Base-by-base conservation (phyloP, 2,888 invertebrate genomes). In the Polymixis flavicincta region DNA sequence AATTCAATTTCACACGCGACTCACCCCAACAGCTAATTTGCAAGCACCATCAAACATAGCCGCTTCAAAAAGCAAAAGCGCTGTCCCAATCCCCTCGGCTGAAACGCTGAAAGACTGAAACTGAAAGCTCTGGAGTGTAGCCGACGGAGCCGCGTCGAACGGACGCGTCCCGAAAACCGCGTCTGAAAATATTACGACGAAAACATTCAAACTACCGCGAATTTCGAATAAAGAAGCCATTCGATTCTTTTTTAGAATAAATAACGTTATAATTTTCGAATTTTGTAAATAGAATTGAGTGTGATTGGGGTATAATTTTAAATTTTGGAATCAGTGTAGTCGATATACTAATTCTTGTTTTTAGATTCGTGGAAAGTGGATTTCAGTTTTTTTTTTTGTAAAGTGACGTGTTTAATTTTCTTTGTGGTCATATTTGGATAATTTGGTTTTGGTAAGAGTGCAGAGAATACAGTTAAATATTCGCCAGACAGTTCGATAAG, bases 81-180 rank as follows among this genome's bases (percentile, higher is more conserved):
- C 65, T 71, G 48, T 80, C n/a, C n/a, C n/a, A n/a, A 78, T 72
- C 86, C 80, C 86, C 60, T 54, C 54, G 42, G 5, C 48, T 54
- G 73, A 71, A 80, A 67, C 63, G 63, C 55, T 78, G 76, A 65
- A 70, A 55, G 14, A n/a, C 86, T 89, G 88, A 90, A 90, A 85
- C 89, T 89, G 87, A 88, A 89, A 89, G 90, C 90, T 88, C 86
- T 83, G 84, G 84, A 90, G 92, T 92, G 82, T 80, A 78, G 70
- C 74, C 86, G 87, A 82, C 75, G 88, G 75, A 75, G 86, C 85
- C 91, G 88, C 83, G 86, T 74, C 84, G 87, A n/a, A 75, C 90
- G 89, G 91, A 89, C 92, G 92, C 88, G 74, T 83, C 79, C 42
- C 54, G 80, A 73, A 57, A 65, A 74, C 78, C 19, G 55, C 57